Base-by-base conservation (phyloP, 2,797 vertebrate genomes). In the Cossypha polioptera region DNA sequence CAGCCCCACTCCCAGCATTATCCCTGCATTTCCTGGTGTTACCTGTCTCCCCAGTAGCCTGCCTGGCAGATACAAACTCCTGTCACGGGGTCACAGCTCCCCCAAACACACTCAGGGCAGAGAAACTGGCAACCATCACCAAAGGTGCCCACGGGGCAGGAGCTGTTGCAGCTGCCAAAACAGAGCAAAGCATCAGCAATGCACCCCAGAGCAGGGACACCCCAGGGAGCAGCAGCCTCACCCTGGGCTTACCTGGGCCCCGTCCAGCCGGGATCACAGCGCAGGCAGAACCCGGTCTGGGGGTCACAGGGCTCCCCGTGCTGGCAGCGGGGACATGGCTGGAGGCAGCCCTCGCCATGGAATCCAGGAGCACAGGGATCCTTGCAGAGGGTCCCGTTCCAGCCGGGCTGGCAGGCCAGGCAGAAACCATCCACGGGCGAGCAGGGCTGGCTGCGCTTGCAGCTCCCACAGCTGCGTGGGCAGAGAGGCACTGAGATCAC, bases 31-130 rank as follows among this genome's bases (percentile, higher is more conserved):
- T 53, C 47, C 38, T 38, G 40, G 38, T 10, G 11, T 98, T 97
- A 99, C 99, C 99, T 99, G 91, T 97, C 95, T 76, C 99, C 99
- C 97, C 98, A 98, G 96, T 98, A 99, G 78, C 99, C 99, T 2
- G 97, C 94, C 40, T 96, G 96, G 97, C 99, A 99, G 96, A 98
- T 21, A 75, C 99, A 99, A 35, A 92, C 98, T 97, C 99, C 99
- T n/a, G 98, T 98, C 95, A 98, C 97, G 0, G 98, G 98, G 77
- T 99, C 97, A 33, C 99, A 99, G 87, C 93, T 90, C 25, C 99
- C 99, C 0, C 97, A 97, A 90, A 98, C 73, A 90, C 99, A 99
- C 38, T 97, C 91, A 0, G 98, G 96, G 80, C 99, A 99, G 84
- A 86, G 87, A 76, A 97, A 98, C 88, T 58, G 83, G 91, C 99